phyloP scores from a whole-genome alignment of 2,888 invertebrate species.

The Conus canariensis region DNA sequence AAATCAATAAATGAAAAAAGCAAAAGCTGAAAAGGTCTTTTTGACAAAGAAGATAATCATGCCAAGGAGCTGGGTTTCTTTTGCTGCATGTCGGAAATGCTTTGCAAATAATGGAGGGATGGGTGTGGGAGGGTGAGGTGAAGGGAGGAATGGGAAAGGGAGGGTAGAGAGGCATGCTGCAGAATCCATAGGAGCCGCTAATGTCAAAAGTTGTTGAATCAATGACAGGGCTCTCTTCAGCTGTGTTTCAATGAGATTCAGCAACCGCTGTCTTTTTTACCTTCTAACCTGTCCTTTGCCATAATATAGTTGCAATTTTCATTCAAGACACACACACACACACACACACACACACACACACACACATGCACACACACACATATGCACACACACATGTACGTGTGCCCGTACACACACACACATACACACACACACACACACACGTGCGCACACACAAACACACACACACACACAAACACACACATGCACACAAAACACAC shows the following conservation, averaged over 20 bases:
- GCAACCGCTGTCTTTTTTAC: too few relatives aligned
- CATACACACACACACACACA: background rate
- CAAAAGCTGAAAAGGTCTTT: too few relatives aligned
- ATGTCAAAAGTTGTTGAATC: background rate
- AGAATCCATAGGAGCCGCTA: background rate
- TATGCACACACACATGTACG: background rate
- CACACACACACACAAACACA: background rate
- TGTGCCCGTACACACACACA: background rate
- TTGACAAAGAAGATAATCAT: too few relatives aligned
- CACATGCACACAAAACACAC: too few relatives aligned
- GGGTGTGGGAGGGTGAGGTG: background rate
- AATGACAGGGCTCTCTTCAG: background rate
- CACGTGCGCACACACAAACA: background rate
- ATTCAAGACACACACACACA: background rate
- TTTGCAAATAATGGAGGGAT: background rate
- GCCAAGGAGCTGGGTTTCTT: too few relatives aligned
- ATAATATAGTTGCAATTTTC: background rate
- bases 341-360: constrained; percentile 3
- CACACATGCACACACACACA: background rate
- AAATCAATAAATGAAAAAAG: too few relatives aligned
- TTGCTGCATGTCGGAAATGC: too few relatives aligned
- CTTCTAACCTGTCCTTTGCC: background rate
- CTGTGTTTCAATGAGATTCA: too few relatives aligned
- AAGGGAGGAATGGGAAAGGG: background rate
- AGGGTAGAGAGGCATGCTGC: background rate